Conservation (phyloP, 2,797 vertebrate species). For the Gephyroberyx darwinii region DNA sequence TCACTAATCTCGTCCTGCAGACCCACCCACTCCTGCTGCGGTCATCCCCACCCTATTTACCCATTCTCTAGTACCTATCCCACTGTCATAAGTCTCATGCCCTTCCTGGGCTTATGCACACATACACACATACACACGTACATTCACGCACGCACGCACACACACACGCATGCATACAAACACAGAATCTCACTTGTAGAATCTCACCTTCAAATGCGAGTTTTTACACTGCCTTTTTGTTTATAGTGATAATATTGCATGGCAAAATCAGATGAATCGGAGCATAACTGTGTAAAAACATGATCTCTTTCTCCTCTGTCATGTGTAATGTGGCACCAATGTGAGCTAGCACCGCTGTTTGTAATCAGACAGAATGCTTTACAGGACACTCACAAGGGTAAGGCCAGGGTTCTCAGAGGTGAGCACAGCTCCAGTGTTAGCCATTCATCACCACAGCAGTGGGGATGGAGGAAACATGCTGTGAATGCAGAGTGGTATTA, state of each 20-base stretch:
- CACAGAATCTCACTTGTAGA: conserved; percentile 5
- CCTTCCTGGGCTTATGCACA: conserved; percentile 36
- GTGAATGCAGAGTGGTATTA: conserved; percentile 78
- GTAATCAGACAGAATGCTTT: conserved; percentile 75
- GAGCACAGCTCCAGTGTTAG: conserved; percentile 70
- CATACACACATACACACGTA: background rate
- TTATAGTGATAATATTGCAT: conserved; percentile 12
- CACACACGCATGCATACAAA: background rate
- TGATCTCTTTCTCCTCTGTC: conserved; percentile 36
- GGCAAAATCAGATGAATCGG: conserved; percentile 30
- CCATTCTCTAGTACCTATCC: conserved; percentile 49
- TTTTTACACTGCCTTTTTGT: conserved; percentile 6
- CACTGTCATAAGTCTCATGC: conserved; percentile 44
- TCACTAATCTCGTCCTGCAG: conserved; percentile 67
- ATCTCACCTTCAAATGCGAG: conserved; percentile 16
- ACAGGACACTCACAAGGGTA: conserved; percentile 78
- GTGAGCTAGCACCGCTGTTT: conserved; percentile 52
- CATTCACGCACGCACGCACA: background rate
- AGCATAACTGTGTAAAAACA: conserved; percentile 2
- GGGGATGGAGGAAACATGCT: conserved; percentile 66
- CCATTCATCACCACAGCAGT: conserved; percentile 77
- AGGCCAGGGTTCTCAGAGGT: conserved; percentile 74
- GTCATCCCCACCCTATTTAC: conserved; percentile 55
- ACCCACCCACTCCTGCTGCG: conserved; percentile 59
- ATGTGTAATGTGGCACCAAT: conserved; percentile 35